Evolutionary conservation across 2,888 invertebrate species (phyloP), one percentile per base, ranked within the genome.

Genomic region (Apantesis nais): DNA sequence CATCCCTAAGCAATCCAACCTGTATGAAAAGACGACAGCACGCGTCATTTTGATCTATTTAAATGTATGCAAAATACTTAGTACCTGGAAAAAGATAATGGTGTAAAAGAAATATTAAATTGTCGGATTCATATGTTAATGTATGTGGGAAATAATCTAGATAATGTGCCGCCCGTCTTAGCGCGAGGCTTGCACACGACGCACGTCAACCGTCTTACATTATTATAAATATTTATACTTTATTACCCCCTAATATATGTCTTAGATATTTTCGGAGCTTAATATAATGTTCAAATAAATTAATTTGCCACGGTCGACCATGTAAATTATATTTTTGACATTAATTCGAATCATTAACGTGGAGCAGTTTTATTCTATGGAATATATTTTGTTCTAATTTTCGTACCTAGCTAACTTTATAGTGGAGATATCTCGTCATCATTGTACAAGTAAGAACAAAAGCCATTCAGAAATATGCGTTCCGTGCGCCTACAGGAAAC

Each of bases 401-500:
- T 83, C 78, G 78, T 83, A 67, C 60, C 66, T 31, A 74, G 79
- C 78, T 82, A 83, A 84, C 81, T 83, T 80, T 74, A 78, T 78
- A 80, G 82, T 85, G 74, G 74, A 76, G 80, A 80, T 87, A 87
- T 86, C 87, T 83, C 82, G 83, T 84, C 85, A 91, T 90, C 85
- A 91, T 90, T 93, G 92, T 93, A 88, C 81, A 88, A 87, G 85
- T 90, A 93, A 93, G 95, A 94, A 95, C 94, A 95, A 94, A 92
- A 87, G 90, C 86, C 86, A 89, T 93, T 94, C 93, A 94, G 92
- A 89, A 90, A 89, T 91, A 90, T 90, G 90, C 87, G 86, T 83
- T 75, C 86, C 87, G 87, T 86, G 83, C 85, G 86, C 78, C 81
- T 79, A 80, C 87, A 87, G 91, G 91, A 91, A 91, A 87, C 88